Conservation (phyloP, 2,113 vertebrate species). For the Mohoua ochrocephala region DNA sequence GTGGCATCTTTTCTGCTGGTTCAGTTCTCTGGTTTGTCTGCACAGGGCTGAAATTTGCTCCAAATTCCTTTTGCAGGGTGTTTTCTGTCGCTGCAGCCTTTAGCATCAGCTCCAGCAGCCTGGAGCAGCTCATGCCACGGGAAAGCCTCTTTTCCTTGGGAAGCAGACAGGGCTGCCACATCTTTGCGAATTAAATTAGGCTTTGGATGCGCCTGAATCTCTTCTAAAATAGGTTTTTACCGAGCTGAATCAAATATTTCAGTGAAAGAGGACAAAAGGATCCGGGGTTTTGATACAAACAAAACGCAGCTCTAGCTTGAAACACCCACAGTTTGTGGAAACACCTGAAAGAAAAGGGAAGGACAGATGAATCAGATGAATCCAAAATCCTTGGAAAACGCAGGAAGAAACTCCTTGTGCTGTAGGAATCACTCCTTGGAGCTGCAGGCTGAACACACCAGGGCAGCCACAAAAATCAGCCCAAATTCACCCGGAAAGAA, state of each 20-base stretch:
- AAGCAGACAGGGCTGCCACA: background rate
- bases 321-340: background rate
- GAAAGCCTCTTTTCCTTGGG: background rate
- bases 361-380: background rate
- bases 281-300: background rate
- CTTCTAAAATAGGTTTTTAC: background rate
- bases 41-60: background rate
- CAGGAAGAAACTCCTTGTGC: background rate
- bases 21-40: background rate
- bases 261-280: background rate
- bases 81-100: background rate
- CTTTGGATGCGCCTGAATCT: background rate
- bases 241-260: background rate
- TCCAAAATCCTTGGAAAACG: background rate
- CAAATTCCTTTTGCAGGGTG: background rate
- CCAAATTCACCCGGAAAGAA: background rate
- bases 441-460: background rate
- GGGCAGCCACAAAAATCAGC: background rate
- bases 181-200: background rate
- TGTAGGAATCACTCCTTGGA: background rate
- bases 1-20: background rate
- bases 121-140: fast-evolving
- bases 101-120: background rate
- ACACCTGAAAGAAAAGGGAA: background rate
- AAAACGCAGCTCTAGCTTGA: background rate